Evolutionary conservation across 2,888 invertebrate genomes (phyloP).

Genomic region (Kryphioiulus occultus): DNA sequence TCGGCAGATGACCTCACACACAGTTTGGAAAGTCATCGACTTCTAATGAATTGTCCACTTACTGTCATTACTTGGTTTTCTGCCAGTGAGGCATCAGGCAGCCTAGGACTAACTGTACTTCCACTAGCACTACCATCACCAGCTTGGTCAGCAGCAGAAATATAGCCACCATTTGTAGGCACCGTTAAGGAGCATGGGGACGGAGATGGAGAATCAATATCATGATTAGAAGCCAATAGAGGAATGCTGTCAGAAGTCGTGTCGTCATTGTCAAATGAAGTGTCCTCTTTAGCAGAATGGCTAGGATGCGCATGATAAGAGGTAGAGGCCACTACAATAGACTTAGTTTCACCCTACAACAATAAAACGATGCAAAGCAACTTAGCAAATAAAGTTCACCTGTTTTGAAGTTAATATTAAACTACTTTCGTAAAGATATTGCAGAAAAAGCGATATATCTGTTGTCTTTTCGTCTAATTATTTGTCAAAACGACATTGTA

Average conservation of each 20-base stretch:
- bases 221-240: slow-evolving; percentile 46
- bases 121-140: slow-evolving; percentile 47
- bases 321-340: slow-evolving; percentile 48
- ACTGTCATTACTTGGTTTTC: slow-evolving; percentile 44
- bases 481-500: too few relatives aligned
- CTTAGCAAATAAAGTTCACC: background rate
- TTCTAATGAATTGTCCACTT: slow-evolving; percentile 41
- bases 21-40: background rate
- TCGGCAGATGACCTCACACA: background rate
- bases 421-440: too few relatives aligned
- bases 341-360: slow-evolving; percentile 47
- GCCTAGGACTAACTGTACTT: slow-evolving; percentile 36
- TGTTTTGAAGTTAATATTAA: background rate
- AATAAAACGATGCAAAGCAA: slow-evolving; percentile 33
- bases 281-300: background rate
- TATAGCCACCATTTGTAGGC: slow-evolving; percentile 46
- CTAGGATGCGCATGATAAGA: slow-evolving; percentile 44
- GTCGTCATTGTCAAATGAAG: slow-evolving; percentile 39
- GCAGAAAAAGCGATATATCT: too few relatives aligned
- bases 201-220: slow-evolving; percentile 39
- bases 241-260: slow-evolving; percentile 49
- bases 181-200: slow-evolving; percentile 32
- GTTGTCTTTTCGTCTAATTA: too few relatives aligned
- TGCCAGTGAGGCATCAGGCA: slow-evolving; percentile 29
- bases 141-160: slow-evolving; percentile 37